phyloP scores from a whole-genome alignment of 2,888 invertebrate species.

The Nudaria mundana region DNA sequence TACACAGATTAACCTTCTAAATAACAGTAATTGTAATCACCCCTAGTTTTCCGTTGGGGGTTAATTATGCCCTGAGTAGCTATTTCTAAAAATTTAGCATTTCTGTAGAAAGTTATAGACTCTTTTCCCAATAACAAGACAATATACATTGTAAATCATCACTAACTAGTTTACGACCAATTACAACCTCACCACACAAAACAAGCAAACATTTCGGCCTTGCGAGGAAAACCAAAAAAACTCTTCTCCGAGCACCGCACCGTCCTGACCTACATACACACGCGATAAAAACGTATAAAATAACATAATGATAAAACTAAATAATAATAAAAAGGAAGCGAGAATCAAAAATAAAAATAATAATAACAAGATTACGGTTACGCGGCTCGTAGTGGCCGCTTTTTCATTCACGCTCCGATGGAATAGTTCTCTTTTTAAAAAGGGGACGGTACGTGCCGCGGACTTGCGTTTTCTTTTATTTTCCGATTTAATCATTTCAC shows the following conservation, averaged over 20 bases:
- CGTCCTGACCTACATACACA: slow-evolving; percentile 77
- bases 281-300: slow-evolving; percentile 68
- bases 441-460: slow-evolving; percentile 69
- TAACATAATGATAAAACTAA: slow-evolving; percentile 66
- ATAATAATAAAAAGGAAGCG: slow-evolving; percentile 67
- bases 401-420: slow-evolving; percentile 77
- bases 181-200: slow-evolving; percentile 39
- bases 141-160: too few relatives aligned
- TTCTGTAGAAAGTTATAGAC: too few relatives aligned
- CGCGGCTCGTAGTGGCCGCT: slow-evolving; percentile 54
- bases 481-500: slow-evolving; percentile 75
- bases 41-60: too few relatives aligned
- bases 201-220: slow-evolving; percentile 63
- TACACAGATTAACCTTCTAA: too few relatives aligned
- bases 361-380: slow-evolving; percentile 76
- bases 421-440: slow-evolving; percentile 79
- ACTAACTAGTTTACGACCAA: too few relatives aligned
- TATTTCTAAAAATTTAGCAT: too few relatives aligned
- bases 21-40: too few relatives aligned
- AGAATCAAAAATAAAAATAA: slow-evolving; percentile 73
- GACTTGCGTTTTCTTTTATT: slow-evolving; percentile 66
- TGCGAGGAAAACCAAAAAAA: slow-evolving; percentile 72
- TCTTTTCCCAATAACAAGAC: too few relatives aligned
- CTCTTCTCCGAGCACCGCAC: slow-evolving; percentile 44
- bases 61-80: too few relatives aligned